Evolutionary conservation across 2,888 invertebrate species (phyloP).

Genomic region (Acanthosepion pharaonis): DNA sequence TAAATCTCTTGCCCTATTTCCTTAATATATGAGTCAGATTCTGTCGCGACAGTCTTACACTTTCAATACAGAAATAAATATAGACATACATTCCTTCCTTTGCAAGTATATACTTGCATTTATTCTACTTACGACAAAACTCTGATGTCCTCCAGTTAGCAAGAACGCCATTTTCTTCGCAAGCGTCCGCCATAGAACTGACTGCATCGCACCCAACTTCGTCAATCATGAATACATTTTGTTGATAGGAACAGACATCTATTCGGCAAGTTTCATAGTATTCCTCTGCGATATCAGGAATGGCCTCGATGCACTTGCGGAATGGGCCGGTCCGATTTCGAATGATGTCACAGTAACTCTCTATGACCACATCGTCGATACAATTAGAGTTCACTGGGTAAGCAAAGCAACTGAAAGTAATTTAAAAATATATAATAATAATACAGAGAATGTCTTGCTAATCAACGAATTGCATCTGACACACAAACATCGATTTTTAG

Average conservation of each 20-base stretch:
- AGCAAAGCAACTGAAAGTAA: not conserved
- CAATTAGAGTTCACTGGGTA: not conserved
- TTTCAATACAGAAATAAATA: not conserved
- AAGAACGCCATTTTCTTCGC: constrained; percentile 50
- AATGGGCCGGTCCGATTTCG: constrained; percentile 56
- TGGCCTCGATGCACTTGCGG: constrained; percentile 57
- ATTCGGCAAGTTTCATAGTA: constrained; percentile 50
- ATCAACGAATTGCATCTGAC: too few species aligned
- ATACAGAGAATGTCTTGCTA: too few species aligned
- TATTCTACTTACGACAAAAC: constrained; percentile 52
- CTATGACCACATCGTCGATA: not conserved
- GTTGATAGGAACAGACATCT: constrained; percentile 52
- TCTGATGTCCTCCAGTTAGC: constrained; percentile 52
- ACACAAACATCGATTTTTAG: too few species aligned
- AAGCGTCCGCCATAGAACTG: constrained; percentile 51
- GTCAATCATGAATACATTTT: constrained; percentile 49
- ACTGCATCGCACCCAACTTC: constrained; percentile 51
- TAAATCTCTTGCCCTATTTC: too few species aligned
- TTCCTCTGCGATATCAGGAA: constrained; percentile 53
- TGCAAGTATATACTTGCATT: too few species aligned
- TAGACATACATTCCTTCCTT: not conserved
- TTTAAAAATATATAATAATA: not conserved
- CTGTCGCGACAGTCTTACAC: too few species aligned
- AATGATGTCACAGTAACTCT: not conserved
- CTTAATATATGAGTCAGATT: too few species aligned